Conservation (phyloP, 2,797 vertebrate species). For the Scolopax rusticola region DNA sequence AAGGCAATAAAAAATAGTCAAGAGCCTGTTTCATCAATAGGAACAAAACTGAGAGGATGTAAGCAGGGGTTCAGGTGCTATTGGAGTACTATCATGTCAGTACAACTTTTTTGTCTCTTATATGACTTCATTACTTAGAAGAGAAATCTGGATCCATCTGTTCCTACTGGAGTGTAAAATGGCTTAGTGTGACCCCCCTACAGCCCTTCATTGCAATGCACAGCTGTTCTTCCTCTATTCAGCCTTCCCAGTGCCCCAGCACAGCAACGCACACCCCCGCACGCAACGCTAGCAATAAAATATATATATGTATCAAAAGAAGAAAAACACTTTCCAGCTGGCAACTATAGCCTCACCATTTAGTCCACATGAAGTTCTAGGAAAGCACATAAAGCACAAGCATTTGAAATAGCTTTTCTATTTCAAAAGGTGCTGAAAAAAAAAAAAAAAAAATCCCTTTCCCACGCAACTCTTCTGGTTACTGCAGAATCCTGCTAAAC, state of each 20-base stretch:
- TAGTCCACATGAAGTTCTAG: not conserved
- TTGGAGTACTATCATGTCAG: not conserved
- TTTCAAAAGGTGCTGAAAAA: not conserved
- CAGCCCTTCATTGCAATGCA: not conserved
- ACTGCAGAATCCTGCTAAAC: not conserved
- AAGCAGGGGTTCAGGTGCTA: not conserved
- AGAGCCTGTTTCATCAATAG: not conserved
- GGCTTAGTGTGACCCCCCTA: not conserved
- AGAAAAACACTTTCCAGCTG: not conserved
- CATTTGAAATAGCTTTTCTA: not conserved
- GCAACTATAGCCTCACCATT: not conserved
- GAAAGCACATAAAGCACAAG: not conserved
- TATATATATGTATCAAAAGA: not conserved
- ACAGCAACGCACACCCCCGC: not conserved
- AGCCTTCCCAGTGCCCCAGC: not conserved
- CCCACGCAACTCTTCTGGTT: not conserved
- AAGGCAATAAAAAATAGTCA: not conserved
- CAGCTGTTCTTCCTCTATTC: not conserved
- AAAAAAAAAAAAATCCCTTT: not conserved
- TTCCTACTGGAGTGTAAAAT: not conserved
- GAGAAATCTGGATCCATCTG: slow-evolving; percentile 4
- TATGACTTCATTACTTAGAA: not conserved
- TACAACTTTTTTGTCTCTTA: not conserved
- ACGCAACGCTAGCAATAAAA: not conserved
- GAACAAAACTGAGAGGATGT: not conserved